These are phyloP conservation scores for Harpagifer antarcticus DNA, from an alignment of 2,797 vertebrate genomes.

Conservation along the genomic window DNA sequence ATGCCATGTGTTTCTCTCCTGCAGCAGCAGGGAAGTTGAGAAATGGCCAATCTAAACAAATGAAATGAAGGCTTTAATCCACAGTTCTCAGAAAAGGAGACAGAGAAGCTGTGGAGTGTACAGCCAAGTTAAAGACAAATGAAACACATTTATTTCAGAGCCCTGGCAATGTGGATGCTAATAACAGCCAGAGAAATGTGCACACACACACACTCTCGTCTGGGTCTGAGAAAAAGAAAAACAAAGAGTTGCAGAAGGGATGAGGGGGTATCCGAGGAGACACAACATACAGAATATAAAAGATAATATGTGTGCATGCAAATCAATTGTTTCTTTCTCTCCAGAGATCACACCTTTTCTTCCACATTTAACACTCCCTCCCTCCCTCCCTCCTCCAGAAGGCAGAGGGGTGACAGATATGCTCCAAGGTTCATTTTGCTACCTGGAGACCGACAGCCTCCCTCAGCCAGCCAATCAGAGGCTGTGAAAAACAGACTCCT, in stretches of 20 bases:
- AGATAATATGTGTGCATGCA: slow-evolving; percentile 33
- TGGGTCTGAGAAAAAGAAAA: slow-evolving; percentile 18
- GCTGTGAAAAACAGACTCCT: slow-evolving; percentile 72
- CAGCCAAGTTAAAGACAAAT: slow-evolving; percentile 76
- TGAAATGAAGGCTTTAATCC: slow-evolving; percentile 53
- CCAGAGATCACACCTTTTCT: slow-evolving; percentile 64
- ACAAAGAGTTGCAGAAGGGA: neutral
- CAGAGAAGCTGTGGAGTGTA: slow-evolving; percentile 38
- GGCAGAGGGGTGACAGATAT: slow-evolving; percentile 67
- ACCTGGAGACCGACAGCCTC: slow-evolving; percentile 86
- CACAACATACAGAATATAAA: slow-evolving; percentile 1
- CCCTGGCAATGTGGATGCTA: slow-evolving; percentile 50
- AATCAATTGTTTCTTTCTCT: slow-evolving; percentile 47
- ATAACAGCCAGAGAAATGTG: slow-evolving; percentile 57
- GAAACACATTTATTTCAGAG: slow-evolving; percentile 66
- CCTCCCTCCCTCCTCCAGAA: slow-evolving; percentile 34
- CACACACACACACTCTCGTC: slow-evolving; percentile 2
- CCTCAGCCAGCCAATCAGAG: slow-evolving; percentile 77
- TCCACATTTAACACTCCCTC: slow-evolving; percentile 35
- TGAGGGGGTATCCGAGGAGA: slow-evolving; percentile 5
- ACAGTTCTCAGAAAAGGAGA: slow-evolving; percentile 61
- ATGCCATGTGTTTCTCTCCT: slow-evolving; percentile 60
- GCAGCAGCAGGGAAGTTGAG: slow-evolving; percentile 65
- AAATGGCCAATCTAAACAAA: slow-evolving; percentile 71
- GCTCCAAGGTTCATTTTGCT: slow-evolving; percentile 78